phyloP scores from a whole-genome alignment of 1,140 invertebrate genomes.

The Pseudomyrmex dendroicus region DNA sequence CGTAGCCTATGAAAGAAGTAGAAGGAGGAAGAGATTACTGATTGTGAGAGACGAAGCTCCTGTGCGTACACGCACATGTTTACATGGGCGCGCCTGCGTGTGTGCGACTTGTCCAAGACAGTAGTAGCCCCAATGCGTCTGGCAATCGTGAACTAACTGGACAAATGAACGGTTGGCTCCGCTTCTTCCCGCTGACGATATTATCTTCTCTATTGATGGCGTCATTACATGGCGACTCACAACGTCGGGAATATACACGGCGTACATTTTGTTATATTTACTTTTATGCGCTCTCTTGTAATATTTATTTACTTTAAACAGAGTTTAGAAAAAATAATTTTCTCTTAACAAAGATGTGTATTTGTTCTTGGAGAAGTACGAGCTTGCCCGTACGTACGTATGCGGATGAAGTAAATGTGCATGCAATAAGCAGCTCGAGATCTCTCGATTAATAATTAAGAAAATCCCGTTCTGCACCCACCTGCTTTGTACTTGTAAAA shows the following conservation, averaged over 20 bases:
- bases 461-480: conserved; percentile 63
- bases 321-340: too few relatives aligned
- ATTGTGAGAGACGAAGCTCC: conserved; percentile 65
- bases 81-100: conserved; percentile 9
- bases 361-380: not conserved
- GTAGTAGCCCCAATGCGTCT: conserved; percentile 51
- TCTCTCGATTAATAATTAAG: conserved; percentile 78
- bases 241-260: not conserved
- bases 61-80: not conserved
- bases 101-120: conserved; percentile 40
- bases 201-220: conserved; percentile 48
- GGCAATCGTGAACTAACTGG: conserved; percentile 43
- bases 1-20: conserved; percentile 66
- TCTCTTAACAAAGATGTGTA: too few relatives aligned
- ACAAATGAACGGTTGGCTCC: conserved; percentile 63
- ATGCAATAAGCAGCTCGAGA: conserved; percentile 59
- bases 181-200: conserved; percentile 63
- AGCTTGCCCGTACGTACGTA: not conserved
- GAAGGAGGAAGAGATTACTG: conserved; percentile 75
- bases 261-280: not conserved
- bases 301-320: not conserved
- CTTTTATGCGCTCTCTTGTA: not conserved
- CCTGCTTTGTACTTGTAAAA: conserved; percentile 73
- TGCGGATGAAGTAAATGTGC: not conserved
- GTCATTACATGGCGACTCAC: conserved; percentile 3